Evolutionary conservation across 35 echinoderm and acorn worm species (phyloP), one percentile per base, ranked within the genome.

Genomic region (Patiria miniata): DNA sequence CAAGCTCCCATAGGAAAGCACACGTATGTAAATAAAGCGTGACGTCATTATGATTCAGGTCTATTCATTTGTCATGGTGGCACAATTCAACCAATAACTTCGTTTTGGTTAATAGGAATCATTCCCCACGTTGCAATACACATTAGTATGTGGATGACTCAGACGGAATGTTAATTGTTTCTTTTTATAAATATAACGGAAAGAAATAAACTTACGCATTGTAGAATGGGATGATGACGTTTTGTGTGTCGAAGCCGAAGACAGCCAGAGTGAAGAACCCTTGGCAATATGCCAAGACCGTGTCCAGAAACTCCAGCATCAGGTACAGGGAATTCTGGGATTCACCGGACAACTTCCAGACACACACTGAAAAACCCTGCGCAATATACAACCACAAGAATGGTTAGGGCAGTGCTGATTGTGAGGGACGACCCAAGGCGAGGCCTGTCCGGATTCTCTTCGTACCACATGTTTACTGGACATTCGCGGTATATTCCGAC

Each of bases 211-310:
- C 92, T 89, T 94, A 94, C 92, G 78, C 60, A 81, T 84, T 94
- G 77, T 89, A 50, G 52, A 94, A 78, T 2, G 92, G 92, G 55
- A 94, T 82, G 50, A 94, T 90, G 40, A 94, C 92, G 76, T 94
- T 90, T 60, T 89, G 78, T 1, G 87, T 94, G 60, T 94, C 92
- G 61, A 94, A 94, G 33, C 87, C 92, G 77, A 94, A 94, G 10
- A 83, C 52, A 58, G 92, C 92, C 5, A 94, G 68, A 7, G 85
- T 87, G 51, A 94, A 86, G 78, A 94, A 94, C 6, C 92, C 87
- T 37, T 94, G 92, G 17, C 87, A 87, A 50, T 81, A 94, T 36
- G 79, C 69, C 36, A 94, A 85, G 33, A 94, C 87, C 65, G 68
- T 86, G 51, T 94, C 92, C 4, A 94, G 87, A 61, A 94, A 94